A percentile compares a stretch with the other conserved stretches of the same genome.
phyloP scores from a whole-genome alignment of 2,888 invertebrate species.

The Mythimna pallens region DNA sequence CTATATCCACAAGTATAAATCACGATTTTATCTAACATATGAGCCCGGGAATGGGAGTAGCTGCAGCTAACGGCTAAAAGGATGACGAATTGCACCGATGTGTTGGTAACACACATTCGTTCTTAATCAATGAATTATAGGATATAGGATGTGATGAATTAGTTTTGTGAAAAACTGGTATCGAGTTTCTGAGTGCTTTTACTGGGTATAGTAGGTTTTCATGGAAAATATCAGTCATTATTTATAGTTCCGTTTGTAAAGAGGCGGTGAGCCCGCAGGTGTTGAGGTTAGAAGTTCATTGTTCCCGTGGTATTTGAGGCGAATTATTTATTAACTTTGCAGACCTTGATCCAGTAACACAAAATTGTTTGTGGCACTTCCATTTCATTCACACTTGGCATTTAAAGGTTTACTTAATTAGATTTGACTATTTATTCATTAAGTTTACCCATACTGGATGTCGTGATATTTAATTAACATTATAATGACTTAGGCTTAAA shows the following conservation, averaged over 20 bases:
- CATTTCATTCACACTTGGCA: constrained; percentile 54
- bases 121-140: constrained; percentile 58
- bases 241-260: constrained; percentile 54
- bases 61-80: constrained; percentile 74
- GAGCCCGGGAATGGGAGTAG: constrained; percentile 78
- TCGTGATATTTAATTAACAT: constrained; percentile 31
- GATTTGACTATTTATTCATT: constrained; percentile 51
- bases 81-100: constrained; percentile 77
- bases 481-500: not conserved
- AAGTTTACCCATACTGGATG: constrained; percentile 9
- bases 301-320: constrained; percentile 72
- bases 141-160: constrained; percentile 56
- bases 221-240: constrained; percentile 48
- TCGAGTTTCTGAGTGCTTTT: constrained; percentile 55
- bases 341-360: constrained; percentile 73
- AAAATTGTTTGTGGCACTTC: constrained; percentile 49
- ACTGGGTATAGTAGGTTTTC: constrained; percentile 59
- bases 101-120: constrained; percentile 59
- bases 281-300: constrained; percentile 67
- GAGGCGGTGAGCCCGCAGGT: constrained; percentile 51
- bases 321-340: constrained; percentile 61
- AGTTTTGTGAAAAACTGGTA: constrained; percentile 48
- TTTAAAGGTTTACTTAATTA: constrained; percentile 62
- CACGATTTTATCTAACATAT: constrained; percentile 74
- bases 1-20: constrained; percentile 79